Base-by-base conservation (phyloP, 2,113 vertebrate species). In the Atherinomorus stipes region DNA sequence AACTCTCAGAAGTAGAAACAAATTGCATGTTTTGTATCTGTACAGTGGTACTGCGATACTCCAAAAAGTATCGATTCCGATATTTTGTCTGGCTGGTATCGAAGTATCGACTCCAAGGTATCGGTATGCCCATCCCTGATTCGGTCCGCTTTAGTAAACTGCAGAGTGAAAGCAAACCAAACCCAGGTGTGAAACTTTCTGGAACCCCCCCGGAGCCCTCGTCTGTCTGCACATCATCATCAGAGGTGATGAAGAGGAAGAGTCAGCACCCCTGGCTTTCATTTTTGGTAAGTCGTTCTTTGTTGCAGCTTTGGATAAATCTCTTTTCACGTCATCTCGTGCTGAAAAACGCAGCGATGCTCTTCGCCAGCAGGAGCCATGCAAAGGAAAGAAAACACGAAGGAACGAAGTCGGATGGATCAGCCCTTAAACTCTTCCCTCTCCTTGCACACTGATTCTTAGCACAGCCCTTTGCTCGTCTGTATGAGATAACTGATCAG, bases 391-490 rank as follows among this genome's bases (percentile, higher is more conserved):
- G 23, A 66, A 18, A 22, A 64, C 15, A 28, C 9, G 64, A 44
- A 5, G 31, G 49, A 78, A 65, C 31, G 61, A 76, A 71, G 77
- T 61, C 23, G 18, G 68, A 92, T 88, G 83, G 87, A 86, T 90
- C 87, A 93, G 93, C 93, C 93, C 93, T 93, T 93, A 65, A 88
- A 81, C 87, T 88, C 87, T 85, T 84, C 88, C 59, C 68, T 63
- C 84, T 89, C 74, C 83, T 80, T 26, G 5, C 71, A 69, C 44
- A 56, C 81, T 74, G 70, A 90, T 73, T 66, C 87, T 78, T 34
- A 74, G 65, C 85, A 66, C 88, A 92, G 92, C 90, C 90, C 90
- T 93, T 93, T 84, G 81, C 90, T 87, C 72, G 80, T 75, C 85
- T 58, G 84, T 71, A 70, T 83, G 66, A 71, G 81, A 81, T 51